These are phyloP conservation scores for Scaptomyza graminum DNA, from an alignment of 1,140 invertebrate species.

Conservation along the genomic window DNA sequence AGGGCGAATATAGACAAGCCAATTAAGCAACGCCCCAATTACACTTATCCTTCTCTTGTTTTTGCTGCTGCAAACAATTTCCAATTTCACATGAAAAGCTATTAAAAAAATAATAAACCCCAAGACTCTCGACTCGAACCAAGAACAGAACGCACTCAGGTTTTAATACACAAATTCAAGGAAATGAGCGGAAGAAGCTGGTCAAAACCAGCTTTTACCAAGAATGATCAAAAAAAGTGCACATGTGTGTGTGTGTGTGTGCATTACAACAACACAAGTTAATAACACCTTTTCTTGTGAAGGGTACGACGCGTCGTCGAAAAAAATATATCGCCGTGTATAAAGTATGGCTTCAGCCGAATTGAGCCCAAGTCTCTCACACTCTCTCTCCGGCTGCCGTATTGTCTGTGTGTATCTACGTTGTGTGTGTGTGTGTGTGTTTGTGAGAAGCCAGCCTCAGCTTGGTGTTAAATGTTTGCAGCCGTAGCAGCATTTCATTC, in stretches of 20 bases:
- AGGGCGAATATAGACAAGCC: slow-evolving; percentile 44
- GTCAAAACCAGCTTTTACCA: slow-evolving; percentile 75
- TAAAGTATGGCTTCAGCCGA: slow-evolving; percentile 75
- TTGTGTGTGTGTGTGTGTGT: slow-evolving; percentile 12
- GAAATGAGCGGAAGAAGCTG: slow-evolving; percentile 80
- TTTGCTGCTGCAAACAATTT: slow-evolving; percentile 59
- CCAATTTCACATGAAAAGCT: slow-evolving; percentile 77
- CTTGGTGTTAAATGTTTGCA: slow-evolving; percentile 79
- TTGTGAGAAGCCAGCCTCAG: slow-evolving; percentile 69
- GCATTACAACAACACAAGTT: slow-evolving; percentile 63
- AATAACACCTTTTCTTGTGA: slow-evolving; percentile 81
- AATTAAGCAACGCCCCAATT: slow-evolving; percentile 59
- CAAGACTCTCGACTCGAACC: too few relatives aligned
- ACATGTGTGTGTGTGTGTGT: slow-evolving; percentile 26
- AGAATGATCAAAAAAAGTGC: slow-evolving; percentile 74
- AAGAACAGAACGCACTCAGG: slow-evolving; percentile 71
- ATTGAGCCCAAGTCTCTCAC: slow-evolving; percentile 58
- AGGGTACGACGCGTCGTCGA: slow-evolving; percentile 56
- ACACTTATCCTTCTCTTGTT: slow-evolving; percentile 25
- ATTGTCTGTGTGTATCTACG: neutral
- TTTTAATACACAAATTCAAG: slow-evolving; percentile 79
- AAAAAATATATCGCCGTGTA: slow-evolving; percentile 41
- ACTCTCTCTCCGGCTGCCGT: slow-evolving; percentile 21
- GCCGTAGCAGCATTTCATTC: slow-evolving; percentile 70
- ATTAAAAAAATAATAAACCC: slow-evolving; percentile 52